These are phyloP conservation scores for Apostichopus californicus DNA, from an alignment of 35 echinoderm and acorn worm genomes.

Conservation along the genomic window DNA sequence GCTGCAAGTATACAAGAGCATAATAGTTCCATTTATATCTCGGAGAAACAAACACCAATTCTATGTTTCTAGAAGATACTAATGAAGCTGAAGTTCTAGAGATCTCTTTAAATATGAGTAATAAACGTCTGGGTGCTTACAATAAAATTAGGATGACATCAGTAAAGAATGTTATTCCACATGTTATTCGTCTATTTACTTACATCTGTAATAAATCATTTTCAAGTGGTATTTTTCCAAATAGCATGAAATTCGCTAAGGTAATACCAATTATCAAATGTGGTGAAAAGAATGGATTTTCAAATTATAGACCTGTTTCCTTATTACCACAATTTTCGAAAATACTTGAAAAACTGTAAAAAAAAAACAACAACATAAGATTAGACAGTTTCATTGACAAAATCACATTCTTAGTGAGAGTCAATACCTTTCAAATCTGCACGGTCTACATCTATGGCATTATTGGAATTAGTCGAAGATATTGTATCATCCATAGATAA, in stretches of 20 bases:
- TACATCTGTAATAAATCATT: background rate
- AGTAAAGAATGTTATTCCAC: background rate
- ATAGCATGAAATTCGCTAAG: too few relatives aligned
- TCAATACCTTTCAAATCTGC: background rate
- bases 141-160: background rate
- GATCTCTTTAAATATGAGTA: background rate
- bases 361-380: background rate
- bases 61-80: background rate
- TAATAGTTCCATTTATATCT: background rate
- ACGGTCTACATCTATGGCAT: slow-evolving; percentile 3
- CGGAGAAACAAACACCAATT: background rate
- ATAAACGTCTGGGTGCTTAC: background rate
- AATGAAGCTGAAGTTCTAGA: background rate
- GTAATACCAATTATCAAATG: too few relatives aligned
- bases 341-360: background rate
- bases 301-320: background rate
- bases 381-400: background rate
- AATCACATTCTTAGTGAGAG: background rate
- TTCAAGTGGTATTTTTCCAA: background rate
- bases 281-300: background rate
- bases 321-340: background rate
- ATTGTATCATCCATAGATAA: background rate
- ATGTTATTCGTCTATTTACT: background rate
- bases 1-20: background rate
- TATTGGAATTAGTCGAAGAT: background rate